Percentiles rank a stretch among this genome's conserved stretches.
These are phyloP conservation scores for Tetraneura akinire DNA, from an alignment of 1,140 invertebrate species.

Conservation along the genomic window DNA sequence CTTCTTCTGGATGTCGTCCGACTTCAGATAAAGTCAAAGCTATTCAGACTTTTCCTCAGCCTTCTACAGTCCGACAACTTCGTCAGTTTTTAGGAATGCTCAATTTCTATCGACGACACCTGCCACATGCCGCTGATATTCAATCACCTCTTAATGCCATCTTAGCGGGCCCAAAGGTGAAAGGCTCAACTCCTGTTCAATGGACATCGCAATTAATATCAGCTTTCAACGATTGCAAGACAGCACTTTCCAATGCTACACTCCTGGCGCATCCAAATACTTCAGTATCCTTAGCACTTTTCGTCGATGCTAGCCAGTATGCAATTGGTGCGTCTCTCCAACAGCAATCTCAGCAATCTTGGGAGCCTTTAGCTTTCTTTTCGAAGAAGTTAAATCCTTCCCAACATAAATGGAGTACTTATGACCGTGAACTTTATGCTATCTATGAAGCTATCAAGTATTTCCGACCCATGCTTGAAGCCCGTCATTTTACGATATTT, in stretches of 20 bases:
- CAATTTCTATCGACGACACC: slow-evolving; percentile 50
- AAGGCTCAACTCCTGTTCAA: neutral
- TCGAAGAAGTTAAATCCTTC: slow-evolving; percentile 54
- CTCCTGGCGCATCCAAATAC: slow-evolving; percentile 46
- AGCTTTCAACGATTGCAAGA: slow-evolving; percentile 55
- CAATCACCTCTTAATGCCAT: slow-evolving; percentile 55
- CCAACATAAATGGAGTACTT: slow-evolving; percentile 55
- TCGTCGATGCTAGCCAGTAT: too few species aligned
- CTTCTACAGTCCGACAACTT: neutral
- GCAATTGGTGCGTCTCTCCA: too few species aligned
- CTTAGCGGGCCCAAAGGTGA: slow-evolving; percentile 52
- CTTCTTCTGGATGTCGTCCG: too few species aligned
- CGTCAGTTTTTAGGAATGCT: slow-evolving; percentile 55
- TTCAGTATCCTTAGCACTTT: too few species aligned
- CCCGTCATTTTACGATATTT: slow-evolving; percentile 57
- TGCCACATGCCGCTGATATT: slow-evolving; percentile 47
- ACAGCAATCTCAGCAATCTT: too few species aligned
- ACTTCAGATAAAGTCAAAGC: too few species aligned
- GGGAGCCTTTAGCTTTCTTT: slow-evolving; percentile 54
- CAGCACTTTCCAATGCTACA: slow-evolving; percentile 54
- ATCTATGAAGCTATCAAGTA: slow-evolving; percentile 58
- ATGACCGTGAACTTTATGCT: slow-evolving; percentile 61
- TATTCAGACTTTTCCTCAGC: slow-evolving; percentile 1
- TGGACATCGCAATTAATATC: neutral
- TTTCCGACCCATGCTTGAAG: slow-evolving; percentile 58